These are phyloP conservation scores for Drosophila murphyi DNA, from an alignment of 1,140 invertebrate genomes.

Conservation along the genomic window DNA sequence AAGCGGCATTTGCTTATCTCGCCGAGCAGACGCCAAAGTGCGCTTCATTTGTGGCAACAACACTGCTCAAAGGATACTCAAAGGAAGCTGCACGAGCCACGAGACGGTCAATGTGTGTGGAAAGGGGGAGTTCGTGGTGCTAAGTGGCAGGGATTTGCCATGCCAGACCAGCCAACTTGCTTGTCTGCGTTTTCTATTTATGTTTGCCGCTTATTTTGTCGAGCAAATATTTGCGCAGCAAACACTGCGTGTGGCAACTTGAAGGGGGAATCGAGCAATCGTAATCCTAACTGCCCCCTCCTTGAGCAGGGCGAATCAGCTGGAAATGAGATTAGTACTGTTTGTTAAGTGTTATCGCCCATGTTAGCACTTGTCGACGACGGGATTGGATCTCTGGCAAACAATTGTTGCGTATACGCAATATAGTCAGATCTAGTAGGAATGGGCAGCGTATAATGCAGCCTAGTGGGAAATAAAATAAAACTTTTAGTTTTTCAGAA, in stretches of 20 bases:
- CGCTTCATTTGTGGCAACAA: conserved; percentile 66
- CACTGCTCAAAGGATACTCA: conserved; percentile 68
- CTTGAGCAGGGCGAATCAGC: conserved; percentile 33
- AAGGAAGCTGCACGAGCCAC: conserved; percentile 3
- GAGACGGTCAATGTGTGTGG: background rate
- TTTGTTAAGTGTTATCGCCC: conserved; percentile 78
- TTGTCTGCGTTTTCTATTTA: conserved; percentile 60
- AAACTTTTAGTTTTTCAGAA: too few relatives aligned
- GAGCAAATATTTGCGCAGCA: conserved; percentile 77
- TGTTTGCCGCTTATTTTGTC: conserved; percentile 72
- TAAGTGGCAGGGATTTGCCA: conserved; percentile 76
- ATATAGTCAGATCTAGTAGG: conserved; percentile 13
- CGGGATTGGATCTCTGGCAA: conserved; percentile 53
- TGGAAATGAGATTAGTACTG: conserved; percentile 69
- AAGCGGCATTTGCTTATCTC: conserved; percentile 74
- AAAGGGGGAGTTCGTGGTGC: conserved; percentile 39
- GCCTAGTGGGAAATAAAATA: conserved; percentile 9
- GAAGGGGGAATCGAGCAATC: conserved; percentile 12
- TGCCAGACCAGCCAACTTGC: background rate
- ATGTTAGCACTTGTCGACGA: conserved; percentile 72
- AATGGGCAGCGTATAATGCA: conserved; percentile 27
- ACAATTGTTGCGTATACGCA: conserved; percentile 66
- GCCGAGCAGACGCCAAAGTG: conserved; percentile 64
- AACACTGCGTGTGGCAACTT: conserved; percentile 29
- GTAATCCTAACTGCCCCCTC: background rate